Evolutionary conservation across 2,797 vertebrate genomes (phyloP), one percentile per base, ranked within the genome.

Genomic region (Neosilurus mollespiculum): DNA sequence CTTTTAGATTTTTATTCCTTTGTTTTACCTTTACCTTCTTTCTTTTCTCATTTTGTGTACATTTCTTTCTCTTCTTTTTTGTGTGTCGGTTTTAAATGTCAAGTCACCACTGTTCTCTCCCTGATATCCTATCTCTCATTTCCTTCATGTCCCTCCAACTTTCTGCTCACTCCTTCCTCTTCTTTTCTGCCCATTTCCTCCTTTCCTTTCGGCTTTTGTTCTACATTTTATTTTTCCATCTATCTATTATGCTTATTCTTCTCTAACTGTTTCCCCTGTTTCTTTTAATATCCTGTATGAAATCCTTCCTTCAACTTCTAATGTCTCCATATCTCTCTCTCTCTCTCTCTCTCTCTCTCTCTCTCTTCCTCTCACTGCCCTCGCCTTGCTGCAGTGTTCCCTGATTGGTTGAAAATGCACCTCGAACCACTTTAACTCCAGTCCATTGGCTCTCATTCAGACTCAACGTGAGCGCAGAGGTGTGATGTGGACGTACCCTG

Each of bases 311-410:
- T 70, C 80, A 22, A 62, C 37, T 59, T 26, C 26, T 81, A 43
- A 66, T 67, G 58, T 75, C 58, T 53, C 81, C 51, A 79, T 72
- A 56, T 82, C 16, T 83, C 18, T 24, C 70, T 64, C 81, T 54
- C 24, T 88, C 81, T 81, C 84, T 88, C 87, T 86, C 85, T 16
- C 12, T 11, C 14, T 54, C 18, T 61, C 59, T 82, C 18, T 16
- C 67, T 56, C 78, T 80, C 49, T 59, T 76, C 37, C 80, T 71
- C 88, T 84, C 86, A 88, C 85, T 85, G 87, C 91, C 89, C 89
- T 87, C 87, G 88, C 89, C 92, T 90, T 93, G 91, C 92, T 93
- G 93, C 93, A 93, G 92, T 93, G 88, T 76, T 86, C 84, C 90
- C 87, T 88, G 93, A 94, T 94, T 94, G 92, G 93, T 76, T 83